Conservation (phyloP, 2,797 vertebrate genomes). For the Lateolabrax maculatus region DNA sequence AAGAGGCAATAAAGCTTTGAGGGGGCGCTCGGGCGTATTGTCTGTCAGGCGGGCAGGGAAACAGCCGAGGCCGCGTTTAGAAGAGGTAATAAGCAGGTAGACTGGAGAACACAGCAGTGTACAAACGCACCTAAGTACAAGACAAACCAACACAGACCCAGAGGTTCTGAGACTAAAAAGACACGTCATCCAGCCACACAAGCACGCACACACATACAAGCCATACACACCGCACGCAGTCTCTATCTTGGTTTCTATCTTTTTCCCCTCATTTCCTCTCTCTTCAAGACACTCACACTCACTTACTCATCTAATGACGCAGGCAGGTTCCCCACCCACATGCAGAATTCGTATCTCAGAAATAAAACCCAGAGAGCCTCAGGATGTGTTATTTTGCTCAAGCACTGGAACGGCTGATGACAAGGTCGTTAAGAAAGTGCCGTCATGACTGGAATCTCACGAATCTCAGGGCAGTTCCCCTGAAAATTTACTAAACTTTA, state of each 20-base stretch:
- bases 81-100: slow-evolving; percentile 49
- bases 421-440: slow-evolving; percentile 24
- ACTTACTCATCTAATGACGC: slow-evolving; percentile 65
- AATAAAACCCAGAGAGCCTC: slow-evolving; percentile 44
- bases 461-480: not conserved
- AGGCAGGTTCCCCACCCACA: slow-evolving; percentile 59
- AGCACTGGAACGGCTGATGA: slow-evolving; percentile 13
- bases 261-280: slow-evolving; percentile 66
- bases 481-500: not conserved
- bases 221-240: slow-evolving; percentile 10
- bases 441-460: slow-evolving; percentile 22
- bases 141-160: slow-evolving; percentile 27
- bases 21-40: slow-evolving; percentile 56
- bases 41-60: slow-evolving; percentile 63
- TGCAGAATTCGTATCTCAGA: slow-evolving; percentile 40
- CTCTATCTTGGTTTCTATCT: slow-evolving; percentile 35
- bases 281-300: slow-evolving; percentile 54
- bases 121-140: slow-evolving; percentile 39
- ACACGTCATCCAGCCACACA: slow-evolving; percentile 15
- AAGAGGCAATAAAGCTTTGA: slow-evolving; percentile 80
- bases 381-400: slow-evolving; percentile 30
- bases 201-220: not conserved
- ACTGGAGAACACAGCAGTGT: slow-evolving; percentile 34
- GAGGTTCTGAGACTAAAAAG: not conserved
- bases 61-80: slow-evolving; percentile 47